Base-by-base conservation (phyloP, 1,140 invertebrate species). In the Drosophila sturtevanti region DNA sequence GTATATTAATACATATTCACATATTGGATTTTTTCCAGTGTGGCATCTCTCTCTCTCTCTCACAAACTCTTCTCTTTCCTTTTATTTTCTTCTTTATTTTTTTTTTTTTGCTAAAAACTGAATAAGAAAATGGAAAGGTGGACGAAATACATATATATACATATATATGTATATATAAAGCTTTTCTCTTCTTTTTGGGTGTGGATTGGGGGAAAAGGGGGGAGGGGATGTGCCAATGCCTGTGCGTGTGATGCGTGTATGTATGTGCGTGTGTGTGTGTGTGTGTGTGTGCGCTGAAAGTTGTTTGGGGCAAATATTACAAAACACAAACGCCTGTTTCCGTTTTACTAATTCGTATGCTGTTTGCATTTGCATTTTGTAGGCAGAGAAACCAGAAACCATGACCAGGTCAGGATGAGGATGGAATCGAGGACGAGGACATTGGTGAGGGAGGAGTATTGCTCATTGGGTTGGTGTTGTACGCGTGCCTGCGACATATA, bases 341-440 rank as follows among this genome's bases (percentile, higher is more conserved):
- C 84, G 82, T 89, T 87, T 89, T 89, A 82, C 82, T 87, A 87
- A 89, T 87, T 87, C 79, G 82, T 87, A 89, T 87, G 82, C 82
- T 89, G 82, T 87, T 89, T 87, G 84, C 82, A 87, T 87, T 87
- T 86, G 79, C 82, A 87, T 86, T 86, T 87, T 81, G 78, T 78
- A 77, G 77, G 81, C 81, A 81, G 81, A 69, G 71, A 38, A 41
- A 56, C 60, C 41, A 48, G 41, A 48, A 48, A 48, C 41, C 41
- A 48, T 48, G 41, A 48, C 41, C 41, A 48, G 34, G 58, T 11
- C 7, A 38, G 18, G 44, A 74, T 60, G 55, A 51, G 60, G 58
- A 69, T 62, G 65, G 65, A 18, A 59, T 63, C 6, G 24, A 44
- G 41, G 62, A 56, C 51, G 24, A 31, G 51, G 38, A n/a, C 58